phyloP scores from a whole-genome alignment of 2,888 invertebrate species.

The Luperina nickerlii region DNA sequence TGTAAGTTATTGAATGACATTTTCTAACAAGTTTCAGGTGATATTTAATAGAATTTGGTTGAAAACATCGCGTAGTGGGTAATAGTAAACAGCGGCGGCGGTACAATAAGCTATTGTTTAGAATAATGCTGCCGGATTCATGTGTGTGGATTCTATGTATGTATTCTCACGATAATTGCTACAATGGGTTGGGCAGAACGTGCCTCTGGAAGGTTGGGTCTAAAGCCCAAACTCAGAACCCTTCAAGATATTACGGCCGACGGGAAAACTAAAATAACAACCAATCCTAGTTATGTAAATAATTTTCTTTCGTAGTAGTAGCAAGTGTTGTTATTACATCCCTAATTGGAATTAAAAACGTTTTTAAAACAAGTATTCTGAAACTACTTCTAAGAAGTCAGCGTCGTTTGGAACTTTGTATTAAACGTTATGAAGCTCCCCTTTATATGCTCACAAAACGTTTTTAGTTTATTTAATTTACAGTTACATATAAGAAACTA shows the following conservation, averaged over 20 bases:
- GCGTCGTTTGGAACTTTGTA: background rate
- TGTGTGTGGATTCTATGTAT: conserved; percentile 53
- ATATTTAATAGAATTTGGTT: conserved; percentile 64
- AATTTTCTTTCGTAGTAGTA: background rate
- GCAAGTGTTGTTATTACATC: background rate
- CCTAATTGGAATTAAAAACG: background rate
- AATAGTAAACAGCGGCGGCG: conserved; percentile 59
- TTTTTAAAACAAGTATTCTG: background rate
- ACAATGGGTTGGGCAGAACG: conserved; percentile 35
- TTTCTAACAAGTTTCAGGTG: conserved; percentile 57
- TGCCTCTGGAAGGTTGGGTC: background rate
- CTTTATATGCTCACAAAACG: background rate
- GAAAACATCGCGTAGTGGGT: conserved; percentile 56
- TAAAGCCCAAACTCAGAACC: background rate
- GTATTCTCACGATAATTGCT: conserved; percentile 55
- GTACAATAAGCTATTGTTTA: conserved; percentile 69
- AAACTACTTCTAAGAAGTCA: background rate
- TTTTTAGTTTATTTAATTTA: background rate
- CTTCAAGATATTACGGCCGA: background rate
- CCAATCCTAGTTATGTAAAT: background rate
- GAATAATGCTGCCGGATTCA: conserved; percentile 65
- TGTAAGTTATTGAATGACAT: conserved; percentile 51
- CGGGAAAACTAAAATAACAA: background rate
- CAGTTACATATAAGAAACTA: background rate
- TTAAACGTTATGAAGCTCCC: background rate